A percentile compares a stretch with the other conserved stretches of the same genome.
Evolutionary conservation across 1,140 invertebrate genomes (phyloP).

Genomic region (Pachyrhynchus sulphureomaculatus): DNA sequence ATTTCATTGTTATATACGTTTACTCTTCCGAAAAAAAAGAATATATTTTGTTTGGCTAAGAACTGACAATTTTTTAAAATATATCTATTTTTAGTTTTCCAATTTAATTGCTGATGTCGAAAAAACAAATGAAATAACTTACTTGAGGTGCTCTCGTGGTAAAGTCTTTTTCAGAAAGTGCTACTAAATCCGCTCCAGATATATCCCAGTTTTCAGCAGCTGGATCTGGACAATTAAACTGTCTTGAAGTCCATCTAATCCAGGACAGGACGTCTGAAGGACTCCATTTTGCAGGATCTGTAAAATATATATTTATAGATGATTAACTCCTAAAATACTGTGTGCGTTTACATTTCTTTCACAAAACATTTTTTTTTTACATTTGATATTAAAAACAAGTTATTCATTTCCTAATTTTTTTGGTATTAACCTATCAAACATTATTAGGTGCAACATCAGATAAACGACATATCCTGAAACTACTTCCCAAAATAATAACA

Average conservation of each 20-base stretch:
- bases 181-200: slow-evolving; percentile 72
- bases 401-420: background rate
- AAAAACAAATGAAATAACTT: too few species aligned
- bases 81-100: too few species aligned
- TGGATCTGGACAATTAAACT: slow-evolving; percentile 70
- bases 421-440: too few species aligned
- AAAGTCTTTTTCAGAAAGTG: slow-evolving; percentile 83
- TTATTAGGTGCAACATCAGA: too few species aligned
- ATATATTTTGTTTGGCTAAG: too few species aligned
- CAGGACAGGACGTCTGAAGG: slow-evolving; percentile 79
- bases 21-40: too few species aligned
- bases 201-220: slow-evolving; percentile 75
- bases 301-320: slow-evolving; percentile 46
- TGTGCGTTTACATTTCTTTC: background rate
- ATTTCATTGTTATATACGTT: too few species aligned
- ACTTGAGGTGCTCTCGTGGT: slow-evolving; percentile 76
- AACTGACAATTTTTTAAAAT: too few species aligned
- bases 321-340: slow-evolving; percentile 5
- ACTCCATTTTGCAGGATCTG: slow-evolving; percentile 86
- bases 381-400: too few species aligned
- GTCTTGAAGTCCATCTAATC: slow-evolving; percentile 80
- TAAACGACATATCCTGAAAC: too few species aligned
- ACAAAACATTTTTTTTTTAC: too few species aligned
- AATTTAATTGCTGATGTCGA: too few species aligned
- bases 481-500: background rate